Percentiles rank a stretch among this genome's conserved stretches.
phyloP scores from a whole-genome alignment of 2,113 vertebrate genomes.

The Oreochromis aureus region DNA sequence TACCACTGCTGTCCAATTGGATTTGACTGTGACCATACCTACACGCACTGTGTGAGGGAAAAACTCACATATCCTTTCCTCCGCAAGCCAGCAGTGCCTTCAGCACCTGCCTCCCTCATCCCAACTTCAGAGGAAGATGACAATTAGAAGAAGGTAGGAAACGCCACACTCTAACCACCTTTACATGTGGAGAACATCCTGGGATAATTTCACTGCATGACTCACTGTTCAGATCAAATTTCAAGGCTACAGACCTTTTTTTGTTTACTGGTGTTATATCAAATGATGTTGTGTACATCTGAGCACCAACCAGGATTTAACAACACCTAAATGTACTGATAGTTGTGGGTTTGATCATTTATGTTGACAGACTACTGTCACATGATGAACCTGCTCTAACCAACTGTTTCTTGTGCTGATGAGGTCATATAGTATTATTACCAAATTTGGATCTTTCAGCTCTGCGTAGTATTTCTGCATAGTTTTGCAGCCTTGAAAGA shows the following conservation, averaged over 20 bases:
- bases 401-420: fast-evolving
- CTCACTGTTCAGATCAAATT: not conserved
- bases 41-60: too few species aligned
- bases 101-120: not conserved
- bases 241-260: not conserved
- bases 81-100: not conserved
- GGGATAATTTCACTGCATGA: not conserved
- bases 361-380: not conserved
- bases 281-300: not conserved
- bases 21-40: conserved; percentile 43
- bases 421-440: not conserved
- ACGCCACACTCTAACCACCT: not conserved
- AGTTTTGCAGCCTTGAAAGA: not conserved
- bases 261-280: too few species aligned
- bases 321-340: not conserved
- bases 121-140: not conserved
- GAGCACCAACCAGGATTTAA: not conserved
- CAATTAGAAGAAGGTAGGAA: not conserved
- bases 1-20: conserved; percentile 56
- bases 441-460: not conserved
- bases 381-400: not conserved
- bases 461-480: not conserved
- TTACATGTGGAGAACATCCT: not conserved
- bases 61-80: conserved; percentile 24
- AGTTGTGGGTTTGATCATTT: not conserved